Base-by-base conservation (phyloP, 2,888 invertebrate genomes). In the Drosophila multiciliata region DNA sequence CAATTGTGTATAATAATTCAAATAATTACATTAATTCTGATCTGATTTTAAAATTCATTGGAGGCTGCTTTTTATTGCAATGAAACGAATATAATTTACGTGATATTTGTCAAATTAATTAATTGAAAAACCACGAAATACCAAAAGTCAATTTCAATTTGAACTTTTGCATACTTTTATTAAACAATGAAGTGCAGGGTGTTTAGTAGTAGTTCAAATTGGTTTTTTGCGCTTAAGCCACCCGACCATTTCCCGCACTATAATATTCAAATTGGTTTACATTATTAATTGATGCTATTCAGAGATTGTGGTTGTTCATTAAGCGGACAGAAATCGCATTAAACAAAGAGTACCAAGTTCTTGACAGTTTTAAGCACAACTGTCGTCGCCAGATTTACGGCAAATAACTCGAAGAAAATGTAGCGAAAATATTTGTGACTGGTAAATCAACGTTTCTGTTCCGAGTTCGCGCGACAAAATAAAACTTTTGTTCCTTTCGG, bases 401-500 rank as follows among this genome's bases (percentile, higher is more conserved):
- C 53, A 72, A 66, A 53, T 61, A 55, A 40, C 59, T 71, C 42
- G 62, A 48, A 61, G 40, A 66, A 64, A 75, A 75, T 62, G 77
- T 70, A 36, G 48, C 58, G 58, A 76, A 85, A 80, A 59, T 64
- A 65, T 83, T 75, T 75, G 54, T 73, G 33, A 61, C 69, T 67
- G 63, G 40, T 45, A 84, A 78, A 87, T 75, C 71, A 78, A 87
- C 82, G 78, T 67, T 75, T 66, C 61, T 64, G 69, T 80, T 50
- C 67, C 65, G 66, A 70, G 58, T 55, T 69, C 57, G 58, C 54
- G 40, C 59, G 17, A 32, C 45, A 76, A 80, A 75, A 83, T 74
- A 78, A 75, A 86, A 81, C 75, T 68, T 73, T 76, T 70, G 75
- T 78, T 68, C 82, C 62, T 69, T 71, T 83, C 72, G 54, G 58